Percentiles rank a stretch among this genome's conserved stretches.
Evolutionary conservation across 2,888 invertebrate species (phyloP).

Genomic region (Oscheius sp.): DNA sequence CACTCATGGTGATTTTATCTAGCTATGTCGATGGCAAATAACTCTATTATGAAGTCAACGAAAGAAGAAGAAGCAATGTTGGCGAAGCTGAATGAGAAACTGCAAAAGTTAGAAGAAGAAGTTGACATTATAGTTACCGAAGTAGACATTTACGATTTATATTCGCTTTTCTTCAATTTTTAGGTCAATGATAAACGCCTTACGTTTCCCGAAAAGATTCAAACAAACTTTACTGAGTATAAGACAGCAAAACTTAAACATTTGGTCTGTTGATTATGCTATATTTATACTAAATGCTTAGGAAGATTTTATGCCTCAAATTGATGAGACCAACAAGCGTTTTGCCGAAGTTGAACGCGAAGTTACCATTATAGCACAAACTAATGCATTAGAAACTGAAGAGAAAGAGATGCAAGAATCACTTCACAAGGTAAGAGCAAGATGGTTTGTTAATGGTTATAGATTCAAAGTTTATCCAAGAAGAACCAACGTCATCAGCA

Average conservation of each 20-base stretch:
- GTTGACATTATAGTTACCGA: not conserved
- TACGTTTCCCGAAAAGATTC: not conserved
- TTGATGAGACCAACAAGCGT: not conserved
- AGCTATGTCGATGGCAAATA: no score
- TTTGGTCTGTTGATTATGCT: not conserved
- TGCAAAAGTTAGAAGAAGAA: not conserved
- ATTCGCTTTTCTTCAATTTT: not conserved
- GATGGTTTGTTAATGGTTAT: not conserved
- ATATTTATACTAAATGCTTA: not conserved
- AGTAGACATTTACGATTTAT: not conserved
- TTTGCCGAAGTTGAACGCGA: not conserved
- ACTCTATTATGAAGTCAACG: not conserved
- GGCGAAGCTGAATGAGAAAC: not conserved
- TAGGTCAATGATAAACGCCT: not conserved
- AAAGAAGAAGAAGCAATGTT: not conserved
- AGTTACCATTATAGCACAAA: not conserved
- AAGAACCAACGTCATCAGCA: not conserved
- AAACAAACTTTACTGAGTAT: not conserved
- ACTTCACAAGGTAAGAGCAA: not conserved
- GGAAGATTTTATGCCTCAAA: not conserved
- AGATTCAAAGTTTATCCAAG: not conserved
- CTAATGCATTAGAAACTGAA: not conserved
- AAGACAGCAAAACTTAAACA: not conserved
- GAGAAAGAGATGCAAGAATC: not conserved
- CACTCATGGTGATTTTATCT: no score